Base-by-base conservation (phyloP, 2,888 invertebrate species). In the Eupithecia exiguata region DNA sequence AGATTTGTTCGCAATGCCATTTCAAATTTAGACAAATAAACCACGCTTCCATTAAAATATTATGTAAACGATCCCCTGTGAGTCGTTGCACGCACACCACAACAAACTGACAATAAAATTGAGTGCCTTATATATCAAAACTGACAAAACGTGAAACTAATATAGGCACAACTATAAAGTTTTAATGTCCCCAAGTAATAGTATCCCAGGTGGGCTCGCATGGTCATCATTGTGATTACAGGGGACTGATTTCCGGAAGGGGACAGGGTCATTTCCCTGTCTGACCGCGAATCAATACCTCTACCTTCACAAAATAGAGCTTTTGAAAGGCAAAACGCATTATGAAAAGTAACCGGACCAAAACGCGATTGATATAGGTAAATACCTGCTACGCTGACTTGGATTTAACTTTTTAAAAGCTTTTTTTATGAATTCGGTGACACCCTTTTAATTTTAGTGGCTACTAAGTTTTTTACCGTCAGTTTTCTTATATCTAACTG, bases 171-270 rank as follows among this genome's bases (percentile, higher is more conserved):
- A 69, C 63, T 74, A 72, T 71, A 49, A 73, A 71, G 65, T 68
- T 73, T 73, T 75, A 70, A 72, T 69, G 62, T 72, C 74, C 74
- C 74, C 61, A 66, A 71, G 79, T 81, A 80, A 79, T 53, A 21
- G 36, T 72, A 76, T 79, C 76, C 78, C 72, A 40, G 82, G 77
- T 84, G 86, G 87, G 84, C 87, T 87, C 87, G 87, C 85, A 84
- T 84, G 81, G 85, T 77, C 85, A 84, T 86, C 83, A 83, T 85
- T 30, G 30, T 30, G 30, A n/a, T n/a, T 87, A 87, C 85, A 84
- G 88, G 87, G 88, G 85, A 81, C 76, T 75, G 79, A 82, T 85
- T 90, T 92, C 92, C 92, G 91, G 83, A 84, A 87, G 88, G 86
- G 85, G 80, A 79, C 77, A 77, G 81, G 81, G 82, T 84, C 82